phyloP scores from a whole-genome alignment of 2,888 invertebrate genomes.

The Drosophila falleni region DNA sequence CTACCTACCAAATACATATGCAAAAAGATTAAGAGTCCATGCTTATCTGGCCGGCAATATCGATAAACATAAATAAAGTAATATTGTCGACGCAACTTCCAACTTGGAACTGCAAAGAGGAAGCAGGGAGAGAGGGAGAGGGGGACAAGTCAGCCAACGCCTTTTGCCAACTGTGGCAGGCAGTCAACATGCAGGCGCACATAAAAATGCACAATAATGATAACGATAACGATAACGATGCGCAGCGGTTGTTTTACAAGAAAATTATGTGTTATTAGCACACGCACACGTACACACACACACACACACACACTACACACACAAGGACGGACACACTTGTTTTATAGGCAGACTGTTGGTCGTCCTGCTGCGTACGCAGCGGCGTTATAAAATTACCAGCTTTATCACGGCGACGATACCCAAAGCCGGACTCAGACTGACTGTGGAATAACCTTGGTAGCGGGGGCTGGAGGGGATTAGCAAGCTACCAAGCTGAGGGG shows the following conservation, averaged over 20 bases:
- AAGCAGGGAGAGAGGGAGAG: neutral
- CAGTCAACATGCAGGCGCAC: slow-evolving; percentile 77
- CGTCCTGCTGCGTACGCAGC: slow-evolving; percentile 68
- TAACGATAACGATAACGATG: slow-evolving; percentile 80
- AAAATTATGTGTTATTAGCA: slow-evolving; percentile 80
- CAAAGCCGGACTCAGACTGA: slow-evolving; percentile 11
- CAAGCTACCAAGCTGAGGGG: neutral
- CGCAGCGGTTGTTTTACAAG: slow-evolving; percentile 82
- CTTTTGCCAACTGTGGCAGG: slow-evolving; percentile 50
- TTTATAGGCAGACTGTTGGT: slow-evolving; percentile 62
- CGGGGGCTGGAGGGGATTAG: neutral
- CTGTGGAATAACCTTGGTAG: no score
- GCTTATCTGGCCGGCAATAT: slow-evolving; percentile 74
- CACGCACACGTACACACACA: slow-evolving; percentile 41
- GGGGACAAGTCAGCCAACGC: slow-evolving; percentile 43
- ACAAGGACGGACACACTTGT: slow-evolving; percentile 49
- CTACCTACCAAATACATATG: slow-evolving; percentile 20
- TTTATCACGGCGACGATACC: slow-evolving; percentile 66
- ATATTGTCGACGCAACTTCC: slow-evolving; percentile 69
- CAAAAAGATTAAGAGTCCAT: slow-evolving; percentile 32
- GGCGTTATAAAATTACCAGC: slow-evolving; percentile 76
- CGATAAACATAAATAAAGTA: slow-evolving; percentile 80
- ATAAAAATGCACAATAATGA: slow-evolving; percentile 78
- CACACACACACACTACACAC: slow-evolving; percentile 6
- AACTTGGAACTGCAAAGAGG: slow-evolving; percentile 22